Percentiles rank a stretch among this genome's conserved stretches.
phyloP scores from a whole-genome alignment of 2,888 invertebrate genomes.

The Lithosia quadra region DNA sequence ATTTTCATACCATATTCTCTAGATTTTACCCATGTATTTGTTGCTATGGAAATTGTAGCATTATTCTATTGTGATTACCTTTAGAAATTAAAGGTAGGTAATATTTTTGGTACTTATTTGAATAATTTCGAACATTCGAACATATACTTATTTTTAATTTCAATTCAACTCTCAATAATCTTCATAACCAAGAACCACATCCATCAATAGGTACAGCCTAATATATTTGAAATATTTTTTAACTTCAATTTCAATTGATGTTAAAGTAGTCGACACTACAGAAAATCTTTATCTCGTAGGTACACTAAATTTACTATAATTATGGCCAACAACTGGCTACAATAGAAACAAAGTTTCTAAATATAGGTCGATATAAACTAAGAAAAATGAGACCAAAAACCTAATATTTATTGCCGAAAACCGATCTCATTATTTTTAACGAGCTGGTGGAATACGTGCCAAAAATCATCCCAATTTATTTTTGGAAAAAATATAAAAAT shows the following conservation, averaged over 20 bases:
- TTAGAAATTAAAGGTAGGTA: too few species aligned
- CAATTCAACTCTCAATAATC: too few species aligned
- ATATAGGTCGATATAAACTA: constrained; percentile 43
- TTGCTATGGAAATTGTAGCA: too few species aligned
- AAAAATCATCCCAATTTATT: constrained; percentile 80
- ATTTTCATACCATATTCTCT: too few species aligned
- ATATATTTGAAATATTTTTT: background rate
- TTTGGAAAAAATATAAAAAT: constrained; percentile 67
- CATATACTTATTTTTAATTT: too few species aligned
- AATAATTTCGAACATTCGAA: too few species aligned
- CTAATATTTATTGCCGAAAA: constrained; percentile 71
- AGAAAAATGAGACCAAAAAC: constrained; percentile 58
- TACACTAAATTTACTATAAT: constrained; percentile 42
- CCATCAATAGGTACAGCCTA: too few species aligned
- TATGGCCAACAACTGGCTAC: constrained; percentile 43
- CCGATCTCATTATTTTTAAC: constrained; percentile 84
- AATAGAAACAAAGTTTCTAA: constrained; percentile 41
- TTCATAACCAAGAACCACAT: too few species aligned
- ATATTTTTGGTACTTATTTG: too few species aligned
- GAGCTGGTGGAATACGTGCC: constrained; percentile 69
- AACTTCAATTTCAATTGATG: constrained; percentile 25
- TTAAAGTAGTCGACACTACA: constrained; percentile 25
- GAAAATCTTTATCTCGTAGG: constrained; percentile 41
- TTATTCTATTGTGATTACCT: too few species aligned
- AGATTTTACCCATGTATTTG: too few species aligned